Percentiles rank a stretch among this genome's conserved stretches.
Evolutionary conservation across 2,888 invertebrate genomes (phyloP).

Genomic region (Diachrysia chrysitis): DNA sequence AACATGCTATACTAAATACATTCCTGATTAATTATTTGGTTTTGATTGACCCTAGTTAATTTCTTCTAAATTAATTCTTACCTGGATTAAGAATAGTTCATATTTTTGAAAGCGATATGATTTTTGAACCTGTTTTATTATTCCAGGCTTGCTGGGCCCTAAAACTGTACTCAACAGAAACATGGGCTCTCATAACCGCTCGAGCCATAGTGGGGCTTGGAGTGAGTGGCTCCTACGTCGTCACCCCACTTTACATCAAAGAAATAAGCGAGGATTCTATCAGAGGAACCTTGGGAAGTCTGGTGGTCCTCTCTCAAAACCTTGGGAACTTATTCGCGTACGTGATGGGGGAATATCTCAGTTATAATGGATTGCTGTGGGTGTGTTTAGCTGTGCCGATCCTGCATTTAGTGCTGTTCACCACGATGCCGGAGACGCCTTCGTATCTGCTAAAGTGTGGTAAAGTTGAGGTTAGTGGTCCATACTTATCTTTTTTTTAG

Average conservation of each 20-base stretch:
- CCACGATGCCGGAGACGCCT: constrained; percentile 84
- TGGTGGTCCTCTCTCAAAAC: constrained; percentile 83
- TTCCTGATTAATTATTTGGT: too few species aligned
- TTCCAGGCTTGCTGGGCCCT: constrained; percentile 81
- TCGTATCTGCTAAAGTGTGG: constrained; percentile 82
- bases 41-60: too few species aligned
- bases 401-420: constrained; percentile 79
- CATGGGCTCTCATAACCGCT: constrained; percentile 83
- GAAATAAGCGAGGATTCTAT: constrained; percentile 85
- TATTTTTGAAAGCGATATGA: too few species aligned
- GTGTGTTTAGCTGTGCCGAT: constrained; percentile 80
- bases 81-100: too few species aligned
- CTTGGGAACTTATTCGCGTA: constrained; percentile 81
- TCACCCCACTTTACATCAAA: constrained; percentile 84
- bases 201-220: constrained; percentile 81
- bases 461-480: constrained; percentile 78
- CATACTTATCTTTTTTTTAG: neutral
- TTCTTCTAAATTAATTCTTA: too few species aligned
- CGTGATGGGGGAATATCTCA: constrained; percentile 81
- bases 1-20: too few species aligned
- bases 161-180: constrained; percentile 81
- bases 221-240: constrained; percentile 83
- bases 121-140: neutral
- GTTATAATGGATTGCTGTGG: constrained; percentile 81
- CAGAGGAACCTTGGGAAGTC: constrained; percentile 79